Percentiles rank a stretch among this genome's conserved stretches.
phyloP scores from a whole-genome alignment of 2,888 invertebrate species.

The Pachydiplax longipennis region DNA sequence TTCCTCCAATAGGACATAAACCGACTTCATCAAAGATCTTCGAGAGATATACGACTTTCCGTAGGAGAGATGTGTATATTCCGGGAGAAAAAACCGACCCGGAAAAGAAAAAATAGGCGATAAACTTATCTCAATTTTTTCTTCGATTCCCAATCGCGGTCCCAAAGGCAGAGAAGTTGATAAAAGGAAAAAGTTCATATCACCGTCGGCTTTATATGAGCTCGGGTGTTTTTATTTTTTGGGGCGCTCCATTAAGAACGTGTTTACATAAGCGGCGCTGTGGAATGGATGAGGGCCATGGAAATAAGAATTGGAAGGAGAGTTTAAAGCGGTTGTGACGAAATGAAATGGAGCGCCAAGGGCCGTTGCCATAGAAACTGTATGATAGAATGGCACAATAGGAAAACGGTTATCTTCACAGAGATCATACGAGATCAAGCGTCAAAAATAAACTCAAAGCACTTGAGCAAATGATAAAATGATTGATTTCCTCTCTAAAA shows the following conservation, averaged over 20 bases:
- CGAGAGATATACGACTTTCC: neutral
- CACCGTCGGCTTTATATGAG: constrained; percentile 29
- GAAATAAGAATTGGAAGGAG: neutral
- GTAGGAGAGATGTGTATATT: neutral
- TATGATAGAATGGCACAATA: neutral
- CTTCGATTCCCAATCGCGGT: neutral
- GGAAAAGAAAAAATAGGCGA: neutral
- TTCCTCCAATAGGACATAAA: neutral
- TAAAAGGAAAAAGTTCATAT: constrained; percentile 23
- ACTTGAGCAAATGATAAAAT: too few relatives aligned
- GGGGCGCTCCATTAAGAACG: constrained; percentile 30
- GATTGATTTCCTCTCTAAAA: too few relatives aligned
- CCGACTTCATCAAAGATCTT: neutral
- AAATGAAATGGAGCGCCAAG: neutral
- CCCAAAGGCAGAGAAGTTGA: neutral
- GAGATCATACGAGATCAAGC: too few relatives aligned
- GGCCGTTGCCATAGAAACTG: neutral
- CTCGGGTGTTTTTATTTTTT: neutral
- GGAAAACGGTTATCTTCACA: neutral
- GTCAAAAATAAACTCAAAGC: too few relatives aligned
- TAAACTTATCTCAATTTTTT: neutral
- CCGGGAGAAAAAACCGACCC: neutral
- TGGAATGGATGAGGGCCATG: neutral
- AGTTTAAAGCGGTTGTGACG: neutral
- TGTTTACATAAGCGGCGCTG: neutral